phyloP scores from a whole-genome alignment of 92 coral and sea anemone species.

The Porites lobata region DNA sequence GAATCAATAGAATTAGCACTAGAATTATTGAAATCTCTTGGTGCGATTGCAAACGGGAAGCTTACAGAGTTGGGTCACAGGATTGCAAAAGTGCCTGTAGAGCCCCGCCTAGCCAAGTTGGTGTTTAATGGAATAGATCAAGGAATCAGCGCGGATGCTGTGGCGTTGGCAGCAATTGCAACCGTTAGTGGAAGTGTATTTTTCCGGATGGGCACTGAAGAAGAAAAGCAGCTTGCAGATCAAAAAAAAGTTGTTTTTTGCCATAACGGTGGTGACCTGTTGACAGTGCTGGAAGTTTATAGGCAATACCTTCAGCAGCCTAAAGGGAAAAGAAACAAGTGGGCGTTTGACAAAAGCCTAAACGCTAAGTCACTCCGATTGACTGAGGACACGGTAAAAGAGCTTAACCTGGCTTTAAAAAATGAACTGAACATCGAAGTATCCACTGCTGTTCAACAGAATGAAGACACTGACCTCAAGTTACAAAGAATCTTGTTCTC shows the following conservation, averaged over 20 bases:
- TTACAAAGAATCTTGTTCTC: slow-evolving; percentile 81
- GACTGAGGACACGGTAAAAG: slow-evolving; percentile 87
- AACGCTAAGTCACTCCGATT: slow-evolving; percentile 94
- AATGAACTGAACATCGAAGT: slow-evolving; percentile 55
- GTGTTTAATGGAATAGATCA: slow-evolving; percentile 84
- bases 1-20: slow-evolving; percentile 78
- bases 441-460: slow-evolving; percentile 21
- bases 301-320: slow-evolving; percentile 67
- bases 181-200: slow-evolving; percentile 88
- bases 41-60: slow-evolving; percentile 78
- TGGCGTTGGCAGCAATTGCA: slow-evolving; percentile 81
- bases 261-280: slow-evolving; percentile 89
- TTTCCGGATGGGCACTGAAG: slow-evolving; percentile 93
- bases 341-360: slow-evolving; percentile 90
- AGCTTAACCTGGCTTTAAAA: slow-evolving; percentile 74
- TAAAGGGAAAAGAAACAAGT: slow-evolving; percentile 62
- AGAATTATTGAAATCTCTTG: slow-evolving; percentile 73
- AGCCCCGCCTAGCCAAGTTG: slow-evolving; percentile 90
- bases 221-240: slow-evolving; percentile 88
- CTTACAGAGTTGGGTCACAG: slow-evolving; percentile 82
- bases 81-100: slow-evolving; percentile 88
- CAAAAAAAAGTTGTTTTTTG: slow-evolving; percentile 87
- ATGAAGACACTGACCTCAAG: slow-evolving; percentile 45
- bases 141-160: slow-evolving; percentile 83
- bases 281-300: slow-evolving; percentile 87